Evolutionary conservation across 2,797 vertebrate species (phyloP), one percentile per base, ranked within the genome.

Genomic region (Schizothorax lantsangensis): DNA sequence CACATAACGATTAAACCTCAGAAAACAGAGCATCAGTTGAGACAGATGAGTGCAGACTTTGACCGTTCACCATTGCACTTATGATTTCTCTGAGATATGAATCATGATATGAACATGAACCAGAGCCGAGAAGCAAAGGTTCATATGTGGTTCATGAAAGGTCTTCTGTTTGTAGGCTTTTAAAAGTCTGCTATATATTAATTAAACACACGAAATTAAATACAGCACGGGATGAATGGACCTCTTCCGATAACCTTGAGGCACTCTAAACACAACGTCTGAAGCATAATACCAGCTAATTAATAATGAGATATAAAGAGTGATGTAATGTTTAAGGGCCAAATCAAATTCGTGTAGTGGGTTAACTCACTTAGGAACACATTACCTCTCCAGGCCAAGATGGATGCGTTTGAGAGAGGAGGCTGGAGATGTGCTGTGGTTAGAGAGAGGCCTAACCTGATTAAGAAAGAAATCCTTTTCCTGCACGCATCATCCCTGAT

Each of bases 391-490:
- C 84, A 89, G 85, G 79, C 78, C 47, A 68, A 90, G 91, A 91
- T 86, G 88, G 84, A 90, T 90, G 89, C 74, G 79, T 77, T 43
- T 71, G 79, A 84, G 83, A 81, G 86, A 83, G 81, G 84, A 80
- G 85, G 84, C 77, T 79, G 88, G 83, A 88, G 88, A 91, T 89
- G 85, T 81, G 82, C 73, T 87, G 85, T 81, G 89, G 89, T 72
- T 89, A 82, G 87, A 91, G 89, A 88, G 77, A 87, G 86, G 79
- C 77, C 81, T 91, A 91, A 93, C 86, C 86, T 77, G 88, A 92
- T 93, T 93, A 92, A 89, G 72, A 90, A 89, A 90, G 88, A 92
- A 90, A 89, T 92, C 88, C 81, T 91, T 88, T 93, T 93, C 92
- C 91, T 90, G 92, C 90, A 92, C 80, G 62, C 81, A 85, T 88